A percentile compares a stretch with the other conserved stretches of the same genome.
phyloP scores from a whole-genome alignment of 92 coral and sea anemone genomes.

The Parazoanthus darwini region DNA sequence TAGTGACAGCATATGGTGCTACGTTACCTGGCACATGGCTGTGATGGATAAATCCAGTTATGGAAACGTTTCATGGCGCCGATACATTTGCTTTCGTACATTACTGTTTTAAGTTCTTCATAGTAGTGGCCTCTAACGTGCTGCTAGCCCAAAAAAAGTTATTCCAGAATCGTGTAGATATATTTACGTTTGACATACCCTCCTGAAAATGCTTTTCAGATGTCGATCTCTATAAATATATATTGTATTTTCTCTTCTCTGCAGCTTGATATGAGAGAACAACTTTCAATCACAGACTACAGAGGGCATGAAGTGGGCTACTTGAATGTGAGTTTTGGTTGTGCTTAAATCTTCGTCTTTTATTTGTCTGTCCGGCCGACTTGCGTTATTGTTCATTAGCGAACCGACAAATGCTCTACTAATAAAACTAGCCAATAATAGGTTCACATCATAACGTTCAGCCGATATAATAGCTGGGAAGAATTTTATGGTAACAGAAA shows the following conservation, averaged over 20 bases:
- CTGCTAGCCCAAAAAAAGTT: neutral
- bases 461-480: neutral
- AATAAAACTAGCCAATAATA: neutral
- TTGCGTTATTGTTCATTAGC: too few species aligned
- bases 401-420: neutral
- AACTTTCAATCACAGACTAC: slow-evolving; percentile 85
- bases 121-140: neutral
- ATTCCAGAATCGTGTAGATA: too few species aligned
- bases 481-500: neutral
- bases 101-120: too few species aligned
- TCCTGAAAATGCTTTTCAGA: too few species aligned
- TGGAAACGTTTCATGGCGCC: too few species aligned
- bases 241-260: neutral
- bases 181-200: too few species aligned
- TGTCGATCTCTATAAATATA: too few species aligned
- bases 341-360: neutral
- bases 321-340: slow-evolving; percentile 73
- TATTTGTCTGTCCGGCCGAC: neutral
- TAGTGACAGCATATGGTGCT: too few species aligned
- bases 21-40: too few species aligned
- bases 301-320: slow-evolving; percentile 84
- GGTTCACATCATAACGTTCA: neutral
- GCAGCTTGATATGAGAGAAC: slow-evolving; percentile 95
- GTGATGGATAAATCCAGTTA: too few species aligned
- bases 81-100: too few species aligned